Conservation (phyloP, 2,797 vertebrate species). For the Linurgus olivaceus region DNA sequence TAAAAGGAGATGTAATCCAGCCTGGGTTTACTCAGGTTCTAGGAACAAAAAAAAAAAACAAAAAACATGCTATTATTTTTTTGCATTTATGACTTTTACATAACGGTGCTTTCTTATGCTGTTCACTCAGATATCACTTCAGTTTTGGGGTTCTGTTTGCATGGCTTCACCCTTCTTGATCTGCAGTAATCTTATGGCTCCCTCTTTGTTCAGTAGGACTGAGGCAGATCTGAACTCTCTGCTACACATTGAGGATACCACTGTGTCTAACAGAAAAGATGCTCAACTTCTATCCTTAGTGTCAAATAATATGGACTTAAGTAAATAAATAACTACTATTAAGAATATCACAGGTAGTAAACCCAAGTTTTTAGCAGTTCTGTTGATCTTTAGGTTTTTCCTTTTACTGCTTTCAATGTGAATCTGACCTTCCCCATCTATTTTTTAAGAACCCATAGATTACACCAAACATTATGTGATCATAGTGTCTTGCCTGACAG, state of each 20-base stretch:
- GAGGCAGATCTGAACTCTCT: neutral
- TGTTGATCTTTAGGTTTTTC: neutral
- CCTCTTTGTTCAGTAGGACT: neutral
- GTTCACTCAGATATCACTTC: neutral
- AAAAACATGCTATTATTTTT: neutral
- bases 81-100: neutral
- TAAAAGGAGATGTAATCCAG: neutral
- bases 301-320: neutral
- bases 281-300: neutral
- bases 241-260: rapidly evolving
- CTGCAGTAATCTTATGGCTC: neutral
- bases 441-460: neutral
- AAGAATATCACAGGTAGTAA: neutral
- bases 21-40: neutral
- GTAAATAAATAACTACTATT: neutral
- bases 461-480: neutral
- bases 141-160: neutral
- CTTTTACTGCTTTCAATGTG: neutral
- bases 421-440: neutral
- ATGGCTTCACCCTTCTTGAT: neutral
- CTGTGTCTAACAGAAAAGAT: neutral
- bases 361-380: neutral
- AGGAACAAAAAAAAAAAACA: neutral
- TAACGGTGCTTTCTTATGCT: neutral
- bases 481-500: neutral